These are phyloP conservation scores for Aporrectodea caliginosa DNA, from an alignment of 1,140 invertebrate genomes.

Conservation along the genomic window DNA sequence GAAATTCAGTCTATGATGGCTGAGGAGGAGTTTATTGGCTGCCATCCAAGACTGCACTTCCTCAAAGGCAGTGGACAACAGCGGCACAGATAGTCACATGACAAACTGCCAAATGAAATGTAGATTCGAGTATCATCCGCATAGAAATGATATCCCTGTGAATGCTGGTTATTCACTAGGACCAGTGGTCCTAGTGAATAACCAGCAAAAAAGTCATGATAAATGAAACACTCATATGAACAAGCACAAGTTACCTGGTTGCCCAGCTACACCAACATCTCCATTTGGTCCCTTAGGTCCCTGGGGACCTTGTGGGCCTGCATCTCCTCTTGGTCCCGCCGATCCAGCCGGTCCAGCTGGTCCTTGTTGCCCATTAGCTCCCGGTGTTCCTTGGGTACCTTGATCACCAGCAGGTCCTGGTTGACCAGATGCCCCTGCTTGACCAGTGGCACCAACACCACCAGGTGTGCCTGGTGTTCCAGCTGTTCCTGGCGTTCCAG, in stretches of 20 bases:
- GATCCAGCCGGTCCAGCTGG: conserved; percentile 6
- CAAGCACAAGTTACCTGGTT: not conserved
- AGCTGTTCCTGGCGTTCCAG: conserved; percentile 23
- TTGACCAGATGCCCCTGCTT: not conserved
- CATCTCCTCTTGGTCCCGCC: not conserved
- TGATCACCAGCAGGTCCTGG: conserved; percentile 5
- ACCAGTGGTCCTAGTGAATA: conserved; percentile 1
- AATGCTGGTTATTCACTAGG: not conserved
- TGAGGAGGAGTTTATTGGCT: too few relatives aligned
- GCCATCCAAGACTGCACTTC: too few relatives aligned
- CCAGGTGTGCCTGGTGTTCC: conserved; percentile 17
- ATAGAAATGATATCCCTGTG: not conserved
- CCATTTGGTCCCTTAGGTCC: conserved; percentile 11
- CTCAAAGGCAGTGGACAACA: too few relatives aligned
- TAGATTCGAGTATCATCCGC: too few relatives aligned
- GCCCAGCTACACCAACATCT: not conserved
- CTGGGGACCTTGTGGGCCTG: not conserved
- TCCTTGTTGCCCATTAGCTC: not conserved
- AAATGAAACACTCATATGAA: too few relatives aligned
- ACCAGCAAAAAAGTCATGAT: not conserved
- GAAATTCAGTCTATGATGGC: too few relatives aligned
- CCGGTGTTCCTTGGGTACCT: not conserved
- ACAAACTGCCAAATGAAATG: too few relatives aligned
- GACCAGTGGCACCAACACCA: not conserved
- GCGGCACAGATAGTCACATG: too few relatives aligned